A percentile compares a stretch with the other conserved stretches of the same genome.
Conservation (phyloP, 2,113 vertebrate genomes). For the Corythoichthys haematopterus region DNA sequence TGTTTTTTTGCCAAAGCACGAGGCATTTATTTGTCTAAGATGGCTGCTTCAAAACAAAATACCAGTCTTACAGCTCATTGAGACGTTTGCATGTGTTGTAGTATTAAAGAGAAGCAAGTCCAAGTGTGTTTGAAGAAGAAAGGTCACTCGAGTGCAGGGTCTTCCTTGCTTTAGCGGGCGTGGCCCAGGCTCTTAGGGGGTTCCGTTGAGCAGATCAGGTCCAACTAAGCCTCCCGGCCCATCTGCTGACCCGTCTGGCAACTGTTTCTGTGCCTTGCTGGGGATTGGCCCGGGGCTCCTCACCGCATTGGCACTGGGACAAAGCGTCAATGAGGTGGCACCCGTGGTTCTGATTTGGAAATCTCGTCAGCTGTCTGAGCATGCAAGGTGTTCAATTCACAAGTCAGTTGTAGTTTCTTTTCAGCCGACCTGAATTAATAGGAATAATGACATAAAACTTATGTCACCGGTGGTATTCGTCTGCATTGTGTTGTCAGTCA, state of each 20-base stretch:
- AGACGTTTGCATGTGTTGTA: too few species aligned
- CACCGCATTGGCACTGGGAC: constrained; percentile 49
- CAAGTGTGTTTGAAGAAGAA: constrained; percentile 12
- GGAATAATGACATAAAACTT: neutral
- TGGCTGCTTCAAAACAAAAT: too few species aligned
- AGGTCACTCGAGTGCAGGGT: constrained; percentile 4
- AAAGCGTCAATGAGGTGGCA: constrained; percentile 59
- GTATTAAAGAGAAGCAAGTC: constrained; percentile 15
- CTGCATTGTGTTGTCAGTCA: too few species aligned
- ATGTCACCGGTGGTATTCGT: too few species aligned
- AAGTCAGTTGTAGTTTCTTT: neutral
- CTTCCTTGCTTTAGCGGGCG: constrained; percentile 31
- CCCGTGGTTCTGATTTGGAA: constrained; percentile 58
- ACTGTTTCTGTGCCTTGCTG: constrained; percentile 32
- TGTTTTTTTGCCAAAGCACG: too few species aligned
- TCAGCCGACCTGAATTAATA: neutral
- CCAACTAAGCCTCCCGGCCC: constrained; percentile 73
- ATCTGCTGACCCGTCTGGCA: constrained; percentile 92
- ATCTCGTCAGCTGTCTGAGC: neutral
- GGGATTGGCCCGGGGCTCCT: constrained; percentile 33
- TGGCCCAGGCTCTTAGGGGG: constrained; percentile 42
- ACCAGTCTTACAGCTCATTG: too few species aligned
- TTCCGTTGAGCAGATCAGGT: constrained; percentile 66
- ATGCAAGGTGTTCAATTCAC: neutral
- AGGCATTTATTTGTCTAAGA: too few species aligned